Conservation (phyloP, 2,797 vertebrate species). For the Cyclura pinguis region DNA sequence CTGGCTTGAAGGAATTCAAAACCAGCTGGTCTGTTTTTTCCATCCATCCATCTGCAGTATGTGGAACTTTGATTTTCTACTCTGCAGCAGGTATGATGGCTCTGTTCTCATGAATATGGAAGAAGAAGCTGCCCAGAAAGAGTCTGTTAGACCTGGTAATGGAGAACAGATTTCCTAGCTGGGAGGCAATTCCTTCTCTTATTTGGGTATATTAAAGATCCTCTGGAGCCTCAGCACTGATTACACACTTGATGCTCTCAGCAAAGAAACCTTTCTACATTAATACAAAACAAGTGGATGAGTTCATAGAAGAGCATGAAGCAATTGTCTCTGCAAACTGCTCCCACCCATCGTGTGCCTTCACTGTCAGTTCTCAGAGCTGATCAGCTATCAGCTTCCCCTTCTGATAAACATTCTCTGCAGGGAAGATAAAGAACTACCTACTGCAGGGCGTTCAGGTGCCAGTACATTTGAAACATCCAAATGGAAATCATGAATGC, state of each 20-base stretch:
- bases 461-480: constrained; percentile 37
- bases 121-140: constrained; percentile 48
- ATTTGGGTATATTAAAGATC: constrained; percentile 35
- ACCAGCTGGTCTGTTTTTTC: too few relatives aligned
- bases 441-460: constrained; percentile 11
- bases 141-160: constrained; percentile 41
- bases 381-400: constrained; percentile 4
- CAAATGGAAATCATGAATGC: background rate
- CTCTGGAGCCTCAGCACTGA: constrained; percentile 12
- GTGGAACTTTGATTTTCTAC: constrained; percentile 19
- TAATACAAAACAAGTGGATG: background rate
- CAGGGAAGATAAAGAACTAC: constrained; percentile 26
- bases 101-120: constrained; percentile 34
- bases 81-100: background rate
- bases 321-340: background rate
- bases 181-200: constrained; percentile 30
- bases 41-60: constrained; percentile 23
- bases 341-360: background rate
- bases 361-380: background rate
- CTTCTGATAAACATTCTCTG: constrained; percentile 33
- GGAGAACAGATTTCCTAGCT: constrained; percentile 50
- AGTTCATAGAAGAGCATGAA: constrained; percentile 14
- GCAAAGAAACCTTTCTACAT: background rate
- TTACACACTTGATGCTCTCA: constrained; percentile 14
- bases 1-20: background rate